These are phyloP conservation scores for Dendronephthya gigantea DNA, from an alignment of 64 coral and sea anemone genomes.

Conservation along the genomic window DNA sequence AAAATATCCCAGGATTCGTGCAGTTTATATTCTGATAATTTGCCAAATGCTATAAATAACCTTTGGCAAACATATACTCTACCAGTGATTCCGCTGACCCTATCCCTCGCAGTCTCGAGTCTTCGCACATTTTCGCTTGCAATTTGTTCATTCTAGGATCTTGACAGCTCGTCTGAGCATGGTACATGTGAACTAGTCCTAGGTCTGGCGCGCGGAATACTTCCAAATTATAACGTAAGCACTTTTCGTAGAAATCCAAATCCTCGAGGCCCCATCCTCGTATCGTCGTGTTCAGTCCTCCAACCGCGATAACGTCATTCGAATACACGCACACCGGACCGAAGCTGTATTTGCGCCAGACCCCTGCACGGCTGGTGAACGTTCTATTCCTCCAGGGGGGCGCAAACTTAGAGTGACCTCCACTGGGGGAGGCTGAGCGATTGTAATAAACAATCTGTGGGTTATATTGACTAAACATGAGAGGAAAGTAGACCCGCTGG, in stretches of 20 bases:
- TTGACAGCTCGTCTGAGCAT: not conserved
- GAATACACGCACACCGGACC: not conserved
- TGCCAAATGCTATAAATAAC: not conserved
- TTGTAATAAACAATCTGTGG: not conserved
- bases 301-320: not conserved
- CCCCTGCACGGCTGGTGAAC: not conserved
- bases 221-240: not conserved
- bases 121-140: constrained; percentile 6
- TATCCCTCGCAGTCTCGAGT: not conserved
- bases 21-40: too few species aligned
- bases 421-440: not conserved
- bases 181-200: not conserved
- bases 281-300: constrained; percentile 1
- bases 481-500: not conserved
- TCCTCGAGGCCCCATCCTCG: constrained; percentile 9
- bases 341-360: constrained; percentile 4
- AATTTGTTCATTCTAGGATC: not conserved
- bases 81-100: not conserved
- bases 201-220: not conserved
- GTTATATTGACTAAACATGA: not conserved
- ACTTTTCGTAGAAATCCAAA: constrained; percentile 8
- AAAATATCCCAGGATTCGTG: too few species aligned
- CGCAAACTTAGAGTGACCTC: not conserved
- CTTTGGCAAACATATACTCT: constrained; percentile 1
- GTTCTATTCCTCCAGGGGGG: not conserved